Conservation (phyloP, 2,888 invertebrate genomes). For the Chamaedrilus cognettii region DNA sequence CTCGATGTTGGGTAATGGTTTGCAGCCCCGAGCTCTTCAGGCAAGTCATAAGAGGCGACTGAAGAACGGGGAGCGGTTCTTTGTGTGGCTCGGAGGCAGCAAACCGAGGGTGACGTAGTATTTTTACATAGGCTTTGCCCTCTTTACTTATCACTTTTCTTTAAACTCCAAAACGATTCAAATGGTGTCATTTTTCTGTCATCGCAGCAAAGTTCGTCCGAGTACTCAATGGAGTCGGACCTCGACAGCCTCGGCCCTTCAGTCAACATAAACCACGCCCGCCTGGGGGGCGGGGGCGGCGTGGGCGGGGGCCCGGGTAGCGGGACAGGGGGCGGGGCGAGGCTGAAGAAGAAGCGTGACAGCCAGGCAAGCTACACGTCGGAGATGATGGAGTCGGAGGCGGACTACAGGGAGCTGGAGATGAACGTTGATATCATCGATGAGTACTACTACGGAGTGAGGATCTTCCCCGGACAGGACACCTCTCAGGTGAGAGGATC, state of each 20-base stretch:
- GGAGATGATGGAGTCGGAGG: slow-evolving; percentile 38
- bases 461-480: slow-evolving; percentile 78
- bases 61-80: too few relatives aligned
- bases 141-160: too few relatives aligned
- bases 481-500: slow-evolving; percentile 26
- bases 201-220: slow-evolving; percentile 28
- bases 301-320: slow-evolving; percentile 1
- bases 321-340: slow-evolving; percentile 12
- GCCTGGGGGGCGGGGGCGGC: neutral
- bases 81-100: too few relatives aligned
- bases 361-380: slow-evolving; percentile 37
- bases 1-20: too few relatives aligned
- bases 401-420: slow-evolving; percentile 47
- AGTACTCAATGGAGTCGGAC: slow-evolving; percentile 39
- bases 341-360: slow-evolving; percentile 30
- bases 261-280: slow-evolving; percentile 16
- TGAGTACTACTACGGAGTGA: slow-evolving; percentile 90
- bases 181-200: neutral
- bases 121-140: too few relatives aligned
- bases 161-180: too few relatives aligned
- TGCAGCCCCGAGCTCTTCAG: too few relatives aligned
- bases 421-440: slow-evolving; percentile 70
- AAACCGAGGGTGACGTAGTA: too few relatives aligned
- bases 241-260: slow-evolving; percentile 37
- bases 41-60: too few relatives aligned